Evolutionary conservation across 2,113 vertebrate species (phyloP), one percentile per base, ranked within the genome.

Genomic region (Okapia johnstoni): DNA sequence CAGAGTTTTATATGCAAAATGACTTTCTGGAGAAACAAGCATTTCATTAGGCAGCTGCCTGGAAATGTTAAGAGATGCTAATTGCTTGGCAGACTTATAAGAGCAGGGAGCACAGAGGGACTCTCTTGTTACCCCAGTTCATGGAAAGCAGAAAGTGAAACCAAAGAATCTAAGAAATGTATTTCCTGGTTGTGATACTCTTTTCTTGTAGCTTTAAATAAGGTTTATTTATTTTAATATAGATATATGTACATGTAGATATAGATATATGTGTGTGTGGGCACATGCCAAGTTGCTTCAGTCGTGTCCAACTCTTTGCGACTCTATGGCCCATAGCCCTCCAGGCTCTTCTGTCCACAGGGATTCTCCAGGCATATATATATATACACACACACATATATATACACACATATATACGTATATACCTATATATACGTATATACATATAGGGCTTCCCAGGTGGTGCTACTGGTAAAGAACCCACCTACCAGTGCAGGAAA

Each of bases 31-130:
- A 98, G 97, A 98, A 98, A 98, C 70, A 96, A 97, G 94, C 93
- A 98, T 98, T 98, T 98, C 94, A 97, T 98, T 98, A 98, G 97
- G 80, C 98, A 98, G 97, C 97, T 98, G 95, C 96, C 94, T 97
- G 97, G 90, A 98, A 98, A 97, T 98, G 94, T 91, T 98, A 97
- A 98, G 97, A 98, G 97, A 98, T 98, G 96, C 93, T 98, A 97
- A 98, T 98, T 97, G 85, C 91, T 97, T 98, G 97, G 96, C 96
- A 97, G 93, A 93, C 91, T 88, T 92, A 90, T 28, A 95, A 93
- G 57, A 97, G 2, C 90, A 26, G 70, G 81, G 94, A 80, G 46
- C 46, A 60, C n/a, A 66, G 85, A 97, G 85, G 85, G 40, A 86
- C 10, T 10, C 57, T 96, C 93, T 97, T 92, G 28, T 96, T 98